Percentiles rank a stretch among this genome's conserved stretches.
These are phyloP conservation scores for Brachionus plicatilis DNA, from an alignment of 1,140 invertebrate species.

Conservation along the genomic window DNA sequence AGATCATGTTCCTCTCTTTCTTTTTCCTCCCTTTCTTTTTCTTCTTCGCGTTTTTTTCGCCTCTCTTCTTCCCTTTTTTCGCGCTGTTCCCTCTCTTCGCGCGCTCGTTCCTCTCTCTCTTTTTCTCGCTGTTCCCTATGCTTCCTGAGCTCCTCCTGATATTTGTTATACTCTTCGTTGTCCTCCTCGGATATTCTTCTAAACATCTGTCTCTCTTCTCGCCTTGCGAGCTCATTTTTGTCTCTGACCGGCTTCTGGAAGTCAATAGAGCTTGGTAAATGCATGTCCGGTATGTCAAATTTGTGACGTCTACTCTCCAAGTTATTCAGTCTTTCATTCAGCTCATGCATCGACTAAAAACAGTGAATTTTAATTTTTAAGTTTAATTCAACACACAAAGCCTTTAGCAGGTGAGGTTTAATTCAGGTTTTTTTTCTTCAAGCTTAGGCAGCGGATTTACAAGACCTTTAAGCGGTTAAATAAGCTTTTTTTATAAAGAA, in stretches of 20 bases:
- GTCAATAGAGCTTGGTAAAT: neutral
- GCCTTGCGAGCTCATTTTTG: neutral
- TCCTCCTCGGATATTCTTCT: neutral
- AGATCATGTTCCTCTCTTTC: neutral
- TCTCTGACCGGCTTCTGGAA: neutral
- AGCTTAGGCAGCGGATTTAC: neutral
- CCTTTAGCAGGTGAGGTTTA: neutral
- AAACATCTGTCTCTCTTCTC: neutral
- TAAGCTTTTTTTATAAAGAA: neutral
- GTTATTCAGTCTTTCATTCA: conserved; percentile 25
- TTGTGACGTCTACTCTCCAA: neutral
- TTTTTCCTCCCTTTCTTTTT: neutral
- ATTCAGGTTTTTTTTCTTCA: neutral
- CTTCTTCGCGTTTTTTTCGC: neutral
- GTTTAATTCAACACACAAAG: neutral
- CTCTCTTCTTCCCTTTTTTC: neutral
- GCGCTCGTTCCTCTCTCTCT: neutral
- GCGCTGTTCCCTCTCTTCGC: neutral
- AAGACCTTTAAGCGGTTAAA: neutral
- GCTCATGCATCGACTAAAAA: conserved; percentile 27
- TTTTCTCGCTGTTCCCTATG: conserved; percentile 5
- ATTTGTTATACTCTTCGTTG: neutral
- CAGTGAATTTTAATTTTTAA: neutral
- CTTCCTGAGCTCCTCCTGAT: neutral
- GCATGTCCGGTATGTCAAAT: conserved; percentile 16